Evolutionary conservation across 2,797 vertebrate genomes (phyloP).

Genomic region (Sebastolobus alascanus): DNA sequence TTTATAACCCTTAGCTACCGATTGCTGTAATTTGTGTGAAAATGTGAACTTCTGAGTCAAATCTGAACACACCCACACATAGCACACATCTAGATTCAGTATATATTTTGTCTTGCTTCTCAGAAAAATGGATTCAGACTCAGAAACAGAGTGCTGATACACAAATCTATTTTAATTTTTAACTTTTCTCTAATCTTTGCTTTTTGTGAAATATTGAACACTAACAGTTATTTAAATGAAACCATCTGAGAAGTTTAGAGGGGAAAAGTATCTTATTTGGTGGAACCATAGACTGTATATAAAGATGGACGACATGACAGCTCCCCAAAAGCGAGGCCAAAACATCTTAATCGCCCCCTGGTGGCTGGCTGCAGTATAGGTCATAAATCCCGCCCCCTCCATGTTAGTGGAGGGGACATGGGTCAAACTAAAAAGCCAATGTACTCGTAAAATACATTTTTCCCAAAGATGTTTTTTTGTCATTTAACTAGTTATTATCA

Average conservation of each 20-base stretch:
- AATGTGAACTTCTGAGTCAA: background rate
- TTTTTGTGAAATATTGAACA: background rate
- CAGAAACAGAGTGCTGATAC: background rate
- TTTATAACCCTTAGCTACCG: background rate
- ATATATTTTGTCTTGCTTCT: background rate
- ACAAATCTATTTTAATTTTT: background rate
- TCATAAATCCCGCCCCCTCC: too few species aligned
- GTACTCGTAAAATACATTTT: too few species aligned
- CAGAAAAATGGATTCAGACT: background rate
- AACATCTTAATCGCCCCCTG: fast-evolving
- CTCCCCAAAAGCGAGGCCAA: too few species aligned
- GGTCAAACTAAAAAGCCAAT: too few species aligned
- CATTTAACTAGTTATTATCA: too few species aligned
- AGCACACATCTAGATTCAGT: background rate
- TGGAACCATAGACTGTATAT: too few species aligned
- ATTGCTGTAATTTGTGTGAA: background rate
- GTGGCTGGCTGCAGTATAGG: too few species aligned
- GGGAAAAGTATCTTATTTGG: background rate
- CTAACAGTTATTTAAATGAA: too few species aligned
- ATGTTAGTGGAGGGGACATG: too few species aligned
- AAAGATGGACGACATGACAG: too few species aligned
- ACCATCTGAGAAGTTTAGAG: background rate
- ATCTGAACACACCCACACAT: background rate
- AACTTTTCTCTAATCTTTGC: background rate
- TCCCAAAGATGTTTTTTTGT: too few species aligned